A percentile compares a stretch with the other conserved stretches of the same genome.
Conservation (phyloP, 2,113 vertebrate species). For the Nyctereutes procyonoides region DNA sequence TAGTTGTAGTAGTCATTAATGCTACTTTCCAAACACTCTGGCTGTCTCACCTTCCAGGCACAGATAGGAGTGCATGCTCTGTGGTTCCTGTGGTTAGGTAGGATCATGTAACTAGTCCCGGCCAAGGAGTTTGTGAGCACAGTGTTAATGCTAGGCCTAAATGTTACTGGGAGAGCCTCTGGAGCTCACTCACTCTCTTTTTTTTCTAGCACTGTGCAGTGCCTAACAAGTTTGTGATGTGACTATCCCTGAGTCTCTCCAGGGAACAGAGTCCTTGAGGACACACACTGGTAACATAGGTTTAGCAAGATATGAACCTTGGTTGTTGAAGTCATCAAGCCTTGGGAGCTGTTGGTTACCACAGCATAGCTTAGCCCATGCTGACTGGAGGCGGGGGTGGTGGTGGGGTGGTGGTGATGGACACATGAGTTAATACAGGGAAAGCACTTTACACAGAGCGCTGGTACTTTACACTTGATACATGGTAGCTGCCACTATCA, state of each 20-base stretch:
- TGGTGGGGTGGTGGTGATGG: accelerated
- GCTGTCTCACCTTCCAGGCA: neutral
- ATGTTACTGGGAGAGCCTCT: neutral
- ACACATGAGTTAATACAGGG: no score
- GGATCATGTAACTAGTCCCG: neutral
- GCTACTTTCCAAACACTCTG: neutral
- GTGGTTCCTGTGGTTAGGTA: neutral
- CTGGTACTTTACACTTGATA: neutral
- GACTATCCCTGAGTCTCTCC: neutral
- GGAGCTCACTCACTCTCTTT: neutral
- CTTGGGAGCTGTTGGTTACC: neutral
- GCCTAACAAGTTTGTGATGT: neutral
- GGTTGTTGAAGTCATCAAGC: neutral
- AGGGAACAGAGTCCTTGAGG: neutral
- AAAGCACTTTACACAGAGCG: neutral
- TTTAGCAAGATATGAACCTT: neutral
- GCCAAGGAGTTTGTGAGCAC: neutral
- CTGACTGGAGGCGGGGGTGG: neutral
- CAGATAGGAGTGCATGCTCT: neutral
- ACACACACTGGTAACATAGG: neutral
- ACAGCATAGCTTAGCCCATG: neutral
- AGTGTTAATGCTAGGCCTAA: neutral
- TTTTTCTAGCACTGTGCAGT: neutral
- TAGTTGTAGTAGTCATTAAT: neutral
- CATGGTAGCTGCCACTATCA: neutral